Evolutionary conservation across 2,113 vertebrate genomes (phyloP).

Genomic region (Gobio gobio): DNA sequence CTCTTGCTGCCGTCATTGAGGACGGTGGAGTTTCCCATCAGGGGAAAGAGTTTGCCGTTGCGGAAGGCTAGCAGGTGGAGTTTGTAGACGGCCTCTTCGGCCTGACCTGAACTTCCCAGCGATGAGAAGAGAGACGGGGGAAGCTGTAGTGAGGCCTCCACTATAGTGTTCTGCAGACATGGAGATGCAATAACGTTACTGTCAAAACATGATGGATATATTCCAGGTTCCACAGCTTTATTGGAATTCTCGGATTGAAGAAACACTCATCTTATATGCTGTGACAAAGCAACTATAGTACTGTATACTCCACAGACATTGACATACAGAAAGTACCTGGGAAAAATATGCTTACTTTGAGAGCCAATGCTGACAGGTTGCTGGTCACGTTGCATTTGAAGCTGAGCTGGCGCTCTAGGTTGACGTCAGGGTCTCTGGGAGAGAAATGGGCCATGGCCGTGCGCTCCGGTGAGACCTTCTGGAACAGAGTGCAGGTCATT

Average conservation of each 20-base stretch:
- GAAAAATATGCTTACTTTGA: conserved; percentile 80
- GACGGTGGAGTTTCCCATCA: conserved; percentile 87
- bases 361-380: conserved; percentile 86
- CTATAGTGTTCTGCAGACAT: conserved; percentile 83
- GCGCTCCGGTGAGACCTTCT: conserved; percentile 86
- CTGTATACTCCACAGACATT: no score
- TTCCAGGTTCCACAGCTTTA: not conserved
- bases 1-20: conserved; percentile 87
- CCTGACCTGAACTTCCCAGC: conserved; percentile 74
- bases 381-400: conserved; percentile 96
- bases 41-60: conserved; percentile 95
- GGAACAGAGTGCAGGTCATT: conserved; percentile 95
- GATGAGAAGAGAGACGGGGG: conserved; percentile 87
- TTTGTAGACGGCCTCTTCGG: conserved; percentile 85
- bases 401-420: conserved; percentile 89
- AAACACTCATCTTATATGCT: not conserved
- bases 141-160: conserved; percentile 93
- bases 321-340: not conserved
- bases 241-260: conserved; percentile 2
- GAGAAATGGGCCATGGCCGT: conserved; percentile 75
- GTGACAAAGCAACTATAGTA: not conserved
- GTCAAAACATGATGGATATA: conserved; percentile 18
- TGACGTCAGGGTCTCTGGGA: conserved; percentile 80
- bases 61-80: conserved; percentile 94
- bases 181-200: not conserved